Conservation (phyloP, 2,797 vertebrate species). For the Diceros bicornis region DNA sequence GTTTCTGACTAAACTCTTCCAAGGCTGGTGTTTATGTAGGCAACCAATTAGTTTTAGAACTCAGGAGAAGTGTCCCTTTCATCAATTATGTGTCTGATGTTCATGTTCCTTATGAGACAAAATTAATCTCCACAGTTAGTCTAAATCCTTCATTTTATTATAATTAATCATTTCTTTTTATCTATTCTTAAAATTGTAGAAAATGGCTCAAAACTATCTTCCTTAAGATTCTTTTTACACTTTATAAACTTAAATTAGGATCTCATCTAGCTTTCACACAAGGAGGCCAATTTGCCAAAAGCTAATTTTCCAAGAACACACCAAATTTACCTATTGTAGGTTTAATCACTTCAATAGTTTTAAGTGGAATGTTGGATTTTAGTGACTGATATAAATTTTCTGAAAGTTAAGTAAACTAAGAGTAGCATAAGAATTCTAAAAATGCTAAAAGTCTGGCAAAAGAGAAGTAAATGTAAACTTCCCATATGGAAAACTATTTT, state of each 20-base stretch:
- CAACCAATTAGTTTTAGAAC: slow-evolving; percentile 60
- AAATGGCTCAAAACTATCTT: slow-evolving; percentile 7
- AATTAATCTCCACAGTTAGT: slow-evolving; percentile 41
- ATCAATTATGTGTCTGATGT: slow-evolving; percentile 45
- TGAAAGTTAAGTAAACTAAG: slow-evolving; percentile 52
- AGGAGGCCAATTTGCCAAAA: slow-evolving; percentile 31
- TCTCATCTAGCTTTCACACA: slow-evolving; percentile 42
- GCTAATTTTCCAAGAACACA: slow-evolving; percentile 57
- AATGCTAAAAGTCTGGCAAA: slow-evolving; percentile 37
- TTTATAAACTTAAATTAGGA: slow-evolving; percentile 28
- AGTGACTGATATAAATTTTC: slow-evolving; percentile 29
- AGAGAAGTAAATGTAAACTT: slow-evolving; percentile 20
- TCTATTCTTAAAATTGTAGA: slow-evolving; percentile 56
- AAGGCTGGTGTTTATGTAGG: slow-evolving; percentile 23
- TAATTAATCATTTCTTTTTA: slow-evolving; percentile 51
- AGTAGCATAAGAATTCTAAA: slow-evolving; percentile 44
- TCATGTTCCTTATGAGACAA: slow-evolving; percentile 52
- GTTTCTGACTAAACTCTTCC: slow-evolving; percentile 38
- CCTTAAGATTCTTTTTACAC: slow-evolving; percentile 22
- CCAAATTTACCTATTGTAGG: background rate
- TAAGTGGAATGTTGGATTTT: slow-evolving; percentile 38
- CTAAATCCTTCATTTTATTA: slow-evolving; percentile 39
- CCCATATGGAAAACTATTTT: slow-evolving; percentile 53
- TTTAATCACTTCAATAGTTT: slow-evolving; percentile 36
- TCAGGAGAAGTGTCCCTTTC: slow-evolving; percentile 47